These are phyloP conservation scores for Ooceraea biroi DNA, from an alignment of 1,140 invertebrate genomes.

Conservation along the genomic window DNA sequence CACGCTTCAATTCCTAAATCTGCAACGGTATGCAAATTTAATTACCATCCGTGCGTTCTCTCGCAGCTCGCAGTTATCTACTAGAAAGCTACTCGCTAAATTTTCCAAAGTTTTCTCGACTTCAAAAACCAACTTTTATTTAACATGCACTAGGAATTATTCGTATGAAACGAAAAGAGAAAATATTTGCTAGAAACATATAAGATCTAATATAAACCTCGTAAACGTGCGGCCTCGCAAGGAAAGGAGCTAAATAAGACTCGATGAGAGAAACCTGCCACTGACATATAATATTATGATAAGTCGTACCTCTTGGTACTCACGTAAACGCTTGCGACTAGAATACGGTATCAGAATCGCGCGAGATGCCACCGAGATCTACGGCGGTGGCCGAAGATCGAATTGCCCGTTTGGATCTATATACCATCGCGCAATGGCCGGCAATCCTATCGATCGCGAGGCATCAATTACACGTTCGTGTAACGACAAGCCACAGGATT, in stretches of 20 bases:
- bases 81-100: no score
- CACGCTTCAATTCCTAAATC: slow-evolving; percentile 13
- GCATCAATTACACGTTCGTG: slow-evolving; percentile 56
- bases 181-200: no score
- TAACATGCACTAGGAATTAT: no score
- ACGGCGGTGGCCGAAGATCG: background rate
- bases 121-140: no score
- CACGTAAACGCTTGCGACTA: background rate
- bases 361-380: background rate
- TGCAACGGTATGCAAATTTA: slow-evolving; percentile 14
- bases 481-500: slow-evolving; percentile 60
- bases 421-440: slow-evolving; percentile 25
- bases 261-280: no score
- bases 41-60: slow-evolving; percentile 15
- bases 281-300: slow-evolving; percentile 9
- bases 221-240: background rate
- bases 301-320: background rate
- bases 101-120: no score
- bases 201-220: no score
- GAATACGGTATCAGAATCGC: slow-evolving; percentile 15
- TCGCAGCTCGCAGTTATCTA: no score
- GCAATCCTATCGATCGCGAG: slow-evolving; percentile 55
- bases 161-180: no score
- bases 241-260: background rate
- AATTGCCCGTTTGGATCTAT: background rate